Evolutionary conservation across 2,888 invertebrate species (phyloP).

Genomic region (Drosophila neonasuta): DNA sequence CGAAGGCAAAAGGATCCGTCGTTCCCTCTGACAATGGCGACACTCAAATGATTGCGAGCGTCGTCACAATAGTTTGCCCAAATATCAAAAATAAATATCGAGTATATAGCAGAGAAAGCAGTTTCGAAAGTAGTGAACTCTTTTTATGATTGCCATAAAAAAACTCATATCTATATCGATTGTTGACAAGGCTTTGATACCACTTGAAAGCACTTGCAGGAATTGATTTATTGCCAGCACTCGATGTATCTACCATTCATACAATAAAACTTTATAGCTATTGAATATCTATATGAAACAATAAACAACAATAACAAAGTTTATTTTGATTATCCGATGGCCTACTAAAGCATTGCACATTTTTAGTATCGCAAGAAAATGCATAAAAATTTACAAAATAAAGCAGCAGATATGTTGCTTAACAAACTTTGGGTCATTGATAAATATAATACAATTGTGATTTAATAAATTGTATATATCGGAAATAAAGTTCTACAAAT

Average conservation of each 20-base stretch:
- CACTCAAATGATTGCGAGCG: constrained; percentile 34
- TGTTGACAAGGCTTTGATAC: not conserved
- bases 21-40: constrained; percentile 45
- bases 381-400: not conserved
- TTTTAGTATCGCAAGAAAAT: not conserved
- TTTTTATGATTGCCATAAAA: constrained; percentile 2
- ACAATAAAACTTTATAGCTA: constrained; percentile 3
- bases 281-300: not conserved
- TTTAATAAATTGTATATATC: too few relatives aligned
- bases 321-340: not conserved
- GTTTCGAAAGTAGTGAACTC: not conserved
- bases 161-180: not conserved
- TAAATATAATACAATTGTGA: too few relatives aligned
- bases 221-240: constrained; percentile 4
- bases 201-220: not conserved
- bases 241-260: not conserved
- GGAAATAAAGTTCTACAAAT: too few relatives aligned
- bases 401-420: not conserved
- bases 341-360: not conserved
- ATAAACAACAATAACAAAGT: not conserved
- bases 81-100: not conserved
- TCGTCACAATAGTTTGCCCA: not conserved
- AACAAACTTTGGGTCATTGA: too few relatives aligned
- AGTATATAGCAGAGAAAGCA: not conserved
- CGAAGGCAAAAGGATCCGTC: constrained; percentile 41